Conservation (phyloP, 2,888 invertebrate species). For the Amblyjoppa proteus region DNA sequence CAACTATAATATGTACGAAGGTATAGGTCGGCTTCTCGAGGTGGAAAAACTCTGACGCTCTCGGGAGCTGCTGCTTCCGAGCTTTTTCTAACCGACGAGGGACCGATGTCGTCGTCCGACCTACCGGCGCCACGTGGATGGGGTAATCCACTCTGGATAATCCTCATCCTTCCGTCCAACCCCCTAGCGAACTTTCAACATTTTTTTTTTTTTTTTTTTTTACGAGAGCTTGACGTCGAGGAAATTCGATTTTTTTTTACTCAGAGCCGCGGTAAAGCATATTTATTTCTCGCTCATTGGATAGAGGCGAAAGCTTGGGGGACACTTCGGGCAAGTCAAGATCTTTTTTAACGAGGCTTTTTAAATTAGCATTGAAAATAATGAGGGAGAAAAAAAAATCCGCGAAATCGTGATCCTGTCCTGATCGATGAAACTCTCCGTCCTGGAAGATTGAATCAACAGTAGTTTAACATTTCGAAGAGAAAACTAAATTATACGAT, state of each 20-base stretch:
- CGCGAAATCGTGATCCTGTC: too few species aligned
- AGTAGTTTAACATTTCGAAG: not conserved
- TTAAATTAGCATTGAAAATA: not conserved
- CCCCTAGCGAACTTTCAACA: conserved; percentile 13
- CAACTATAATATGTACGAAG: not conserved
- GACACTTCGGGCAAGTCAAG: not conserved
- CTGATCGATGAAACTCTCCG: not conserved
- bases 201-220: conserved; percentile 28
- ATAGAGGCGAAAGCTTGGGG: not conserved
- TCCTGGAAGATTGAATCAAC: not conserved
- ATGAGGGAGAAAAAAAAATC: too few species aligned
- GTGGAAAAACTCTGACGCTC: conserved; percentile 20
- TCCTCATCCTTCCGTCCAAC: conserved; percentile 67
- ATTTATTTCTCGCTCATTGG: conserved; percentile 34
- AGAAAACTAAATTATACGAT: too few species aligned
- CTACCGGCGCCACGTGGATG: conserved; percentile 41
- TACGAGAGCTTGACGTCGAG: not conserved
- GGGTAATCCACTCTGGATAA: conserved; percentile 73
- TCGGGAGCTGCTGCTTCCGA: conserved; percentile 13
- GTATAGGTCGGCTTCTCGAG: conserved; percentile 18
- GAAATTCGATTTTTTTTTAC: conserved; percentile 49
- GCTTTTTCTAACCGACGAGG: conserved; percentile 49
- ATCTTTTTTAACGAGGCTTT: not conserved
- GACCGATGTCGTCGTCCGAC: conserved; percentile 30
- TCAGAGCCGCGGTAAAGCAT: conserved; percentile 16